Conservation (phyloP, 2,888 invertebrate species). For the Phasia obesa region DNA sequence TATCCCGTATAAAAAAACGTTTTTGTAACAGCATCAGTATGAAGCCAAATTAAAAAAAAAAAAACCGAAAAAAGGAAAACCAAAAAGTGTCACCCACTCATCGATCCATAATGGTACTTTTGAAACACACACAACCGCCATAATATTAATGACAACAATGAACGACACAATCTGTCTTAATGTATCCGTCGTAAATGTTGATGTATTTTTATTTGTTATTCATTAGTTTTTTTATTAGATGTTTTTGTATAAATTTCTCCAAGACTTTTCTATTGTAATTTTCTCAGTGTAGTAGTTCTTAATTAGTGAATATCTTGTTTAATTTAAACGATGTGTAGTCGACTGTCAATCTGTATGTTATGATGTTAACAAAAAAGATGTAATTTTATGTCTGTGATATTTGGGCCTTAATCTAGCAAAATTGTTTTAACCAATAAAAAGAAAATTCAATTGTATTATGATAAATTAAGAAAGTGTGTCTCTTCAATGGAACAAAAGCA, state of each 20-base stretch:
- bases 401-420: conserved; percentile 19
- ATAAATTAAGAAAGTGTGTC: too few species aligned
- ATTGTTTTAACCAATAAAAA: conserved; percentile 45
- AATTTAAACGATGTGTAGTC: conserved; percentile 10
- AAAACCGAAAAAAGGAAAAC: conserved; percentile 17
- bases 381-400: conserved; percentile 22
- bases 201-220: conserved; percentile 46
- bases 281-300: conserved; percentile 14
- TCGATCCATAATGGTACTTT: conserved; percentile 1
- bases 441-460: conserved; percentile 36
- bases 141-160: conserved; percentile 14
- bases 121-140: neutral
- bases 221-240: conserved; percentile 27
- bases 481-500: too few species aligned
- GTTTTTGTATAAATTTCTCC: conserved; percentile 6
- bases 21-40: conserved; percentile 28
- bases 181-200: conserved; percentile 44
- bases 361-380: neutral
- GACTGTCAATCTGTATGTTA: neutral
- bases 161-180: conserved; percentile 5
- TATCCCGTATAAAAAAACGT: conserved; percentile 69
- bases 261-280: conserved; percentile 33
- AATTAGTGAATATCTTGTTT: conserved; percentile 25
- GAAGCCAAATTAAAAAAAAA: conserved; percentile 4
- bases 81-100: conserved; percentile 34